Conservation (phyloP, 2,888 invertebrate genomes). For the Mimumesa dahlbomi region DNA sequence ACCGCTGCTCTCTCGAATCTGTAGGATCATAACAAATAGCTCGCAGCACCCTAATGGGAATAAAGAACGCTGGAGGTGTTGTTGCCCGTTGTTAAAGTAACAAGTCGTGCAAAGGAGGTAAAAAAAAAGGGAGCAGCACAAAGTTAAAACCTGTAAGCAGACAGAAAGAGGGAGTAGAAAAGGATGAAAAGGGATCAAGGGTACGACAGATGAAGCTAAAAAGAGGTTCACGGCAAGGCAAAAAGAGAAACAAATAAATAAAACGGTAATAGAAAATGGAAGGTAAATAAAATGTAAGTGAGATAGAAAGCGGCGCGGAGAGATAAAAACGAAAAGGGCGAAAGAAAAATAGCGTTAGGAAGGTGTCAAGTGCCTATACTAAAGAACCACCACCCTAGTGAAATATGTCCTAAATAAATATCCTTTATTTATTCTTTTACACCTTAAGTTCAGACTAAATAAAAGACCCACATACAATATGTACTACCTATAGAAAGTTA, state of each 20-base stretch:
- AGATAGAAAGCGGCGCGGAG: constrained; percentile 4
- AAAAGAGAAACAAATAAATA: neutral
- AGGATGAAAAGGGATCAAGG: neutral
- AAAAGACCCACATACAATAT: neutral
- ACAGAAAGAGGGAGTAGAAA: neutral
- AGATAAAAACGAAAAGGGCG: constrained; percentile 21
- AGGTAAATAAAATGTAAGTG: constrained; percentile 10
- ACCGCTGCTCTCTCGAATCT: constrained; percentile 25
- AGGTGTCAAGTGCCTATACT: constrained; percentile 55
- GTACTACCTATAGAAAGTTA: too few relatives aligned
- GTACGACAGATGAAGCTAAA: neutral
- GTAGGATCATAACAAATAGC: constrained; percentile 66
- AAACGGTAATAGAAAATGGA: constrained; percentile 2
- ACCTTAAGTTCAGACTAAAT: constrained; percentile 55
- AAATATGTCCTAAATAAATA: constrained; percentile 72
- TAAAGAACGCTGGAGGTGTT: constrained; percentile 59
- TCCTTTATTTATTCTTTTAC: constrained; percentile 57
- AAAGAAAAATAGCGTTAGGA: constrained; percentile 62
- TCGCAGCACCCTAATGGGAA: constrained; percentile 64
- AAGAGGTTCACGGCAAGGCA: neutral
- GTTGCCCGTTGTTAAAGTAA: constrained; percentile 37
- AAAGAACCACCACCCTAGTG: constrained; percentile 29
- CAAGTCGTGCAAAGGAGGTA: constrained; percentile 17
- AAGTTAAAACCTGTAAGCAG: constrained; percentile 33
- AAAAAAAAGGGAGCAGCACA: constrained; percentile 9